These are phyloP conservation scores for Lepidocolaptes lacrymiger DNA, from an alignment of 2,797 vertebrate species.

Conservation along the genomic window DNA sequence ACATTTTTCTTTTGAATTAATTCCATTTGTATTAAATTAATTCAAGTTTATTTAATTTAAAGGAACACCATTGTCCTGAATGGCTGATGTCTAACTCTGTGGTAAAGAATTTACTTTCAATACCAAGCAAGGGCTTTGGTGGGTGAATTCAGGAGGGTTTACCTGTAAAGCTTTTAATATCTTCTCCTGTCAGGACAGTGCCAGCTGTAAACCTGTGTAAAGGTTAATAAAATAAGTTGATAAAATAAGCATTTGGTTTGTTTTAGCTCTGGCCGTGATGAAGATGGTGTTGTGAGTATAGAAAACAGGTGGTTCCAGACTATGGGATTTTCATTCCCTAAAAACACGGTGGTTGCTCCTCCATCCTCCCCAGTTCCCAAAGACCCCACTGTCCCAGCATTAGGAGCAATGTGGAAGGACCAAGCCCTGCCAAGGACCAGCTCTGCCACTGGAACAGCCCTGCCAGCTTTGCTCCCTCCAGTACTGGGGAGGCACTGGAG, in stretches of 20 bases:
- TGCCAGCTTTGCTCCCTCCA: not conserved
- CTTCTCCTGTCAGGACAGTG: not conserved
- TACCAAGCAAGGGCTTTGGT: not conserved
- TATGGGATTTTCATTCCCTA: not conserved
- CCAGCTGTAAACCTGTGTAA: not conserved
- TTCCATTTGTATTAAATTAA: not conserved
- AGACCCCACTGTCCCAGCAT: no score
- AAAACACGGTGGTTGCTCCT: not conserved
- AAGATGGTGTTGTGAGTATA: not conserved
- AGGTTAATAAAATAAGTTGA: not conserved
- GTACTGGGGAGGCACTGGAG: not conserved
- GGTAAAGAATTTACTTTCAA: not conserved
- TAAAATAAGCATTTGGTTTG: not conserved
- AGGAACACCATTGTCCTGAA: not conserved
- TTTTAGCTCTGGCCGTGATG: not conserved
- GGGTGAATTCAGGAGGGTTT: not conserved
- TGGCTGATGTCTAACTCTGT: not conserved
- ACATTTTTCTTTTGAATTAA: not conserved
- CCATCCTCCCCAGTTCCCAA: not conserved
- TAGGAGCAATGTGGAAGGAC: not conserved
- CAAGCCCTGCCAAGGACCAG: not conserved
- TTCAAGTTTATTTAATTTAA: not conserved
- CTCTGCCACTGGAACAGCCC: accelerated
- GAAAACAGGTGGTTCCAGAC: not conserved
- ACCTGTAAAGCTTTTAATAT: not conserved